These are phyloP conservation scores for Dermatophagoides farinae DNA, from an alignment of 1,140 invertebrate species.

Conservation along the genomic window DNA sequence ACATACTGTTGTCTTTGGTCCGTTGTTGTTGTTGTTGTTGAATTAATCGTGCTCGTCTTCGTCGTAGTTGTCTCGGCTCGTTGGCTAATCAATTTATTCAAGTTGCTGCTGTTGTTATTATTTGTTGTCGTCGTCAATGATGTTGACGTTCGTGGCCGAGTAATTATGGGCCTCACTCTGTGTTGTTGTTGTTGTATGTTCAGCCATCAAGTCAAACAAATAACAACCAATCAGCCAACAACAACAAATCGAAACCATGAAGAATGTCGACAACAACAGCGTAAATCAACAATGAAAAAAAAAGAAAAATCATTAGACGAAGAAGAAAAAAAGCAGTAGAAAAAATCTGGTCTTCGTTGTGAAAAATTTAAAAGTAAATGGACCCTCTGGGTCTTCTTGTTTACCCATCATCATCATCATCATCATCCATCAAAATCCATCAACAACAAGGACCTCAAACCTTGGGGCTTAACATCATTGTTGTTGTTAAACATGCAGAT, in stretches of 20 bases:
- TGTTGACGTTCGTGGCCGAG: neutral
- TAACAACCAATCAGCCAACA: neutral
- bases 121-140: too few relatives aligned
- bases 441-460: too few relatives aligned
- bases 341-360: too few relatives aligned
- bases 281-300: neutral
- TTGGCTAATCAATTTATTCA: too few relatives aligned
- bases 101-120: neutral
- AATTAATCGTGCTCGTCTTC: neutral
- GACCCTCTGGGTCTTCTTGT: too few relatives aligned
- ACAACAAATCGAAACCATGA: neutral
- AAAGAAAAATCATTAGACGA: neutral
- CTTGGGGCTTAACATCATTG: too few relatives aligned
- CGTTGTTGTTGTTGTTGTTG: neutral
- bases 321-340: neutral
- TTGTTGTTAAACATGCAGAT: too few relatives aligned
- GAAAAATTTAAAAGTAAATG: too few relatives aligned
- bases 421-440: too few relatives aligned
- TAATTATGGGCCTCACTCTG: constrained; percentile 10
- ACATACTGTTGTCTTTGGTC: neutral
- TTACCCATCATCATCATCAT: too few relatives aligned
- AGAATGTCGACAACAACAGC: neutral
- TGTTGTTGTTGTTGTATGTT: neutral
- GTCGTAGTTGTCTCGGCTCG: too few relatives aligned
- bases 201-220: neutral